Evolutionary conservation across 1,140 invertebrate genomes (phyloP).

Genomic region (Camponotus floridanus): DNA sequence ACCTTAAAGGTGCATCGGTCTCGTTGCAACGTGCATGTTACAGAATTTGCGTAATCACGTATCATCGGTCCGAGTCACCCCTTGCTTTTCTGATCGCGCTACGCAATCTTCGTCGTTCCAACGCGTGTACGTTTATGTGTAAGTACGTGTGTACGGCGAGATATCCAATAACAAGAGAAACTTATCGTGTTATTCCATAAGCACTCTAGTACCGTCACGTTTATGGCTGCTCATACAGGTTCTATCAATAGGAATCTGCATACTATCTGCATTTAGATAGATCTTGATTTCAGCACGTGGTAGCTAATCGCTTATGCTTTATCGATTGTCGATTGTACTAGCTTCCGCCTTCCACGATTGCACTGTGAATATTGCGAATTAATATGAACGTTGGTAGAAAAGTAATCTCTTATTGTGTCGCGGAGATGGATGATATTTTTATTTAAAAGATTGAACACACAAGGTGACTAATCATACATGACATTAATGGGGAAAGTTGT

Average conservation of each 20-base stretch:
- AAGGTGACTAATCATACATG: background rate
- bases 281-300: conserved; percentile 49
- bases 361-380: conserved; percentile 23
- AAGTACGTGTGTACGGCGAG: background rate
- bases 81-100: background rate
- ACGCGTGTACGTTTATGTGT: conserved; percentile 9
- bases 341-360: background rate
- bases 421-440: conserved; percentile 7
- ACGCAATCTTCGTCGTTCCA: conserved; percentile 39
- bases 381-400: background rate
- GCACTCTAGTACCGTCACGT: conserved; percentile 33
- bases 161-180: conserved; percentile 60
- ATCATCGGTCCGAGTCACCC: conserved; percentile 77
- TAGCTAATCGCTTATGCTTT: conserved; percentile 38
- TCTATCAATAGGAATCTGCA: conserved; percentile 55
- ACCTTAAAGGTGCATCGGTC: conserved; percentile 77
- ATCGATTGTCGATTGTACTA: conserved; percentile 14
- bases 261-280: conserved; percentile 22
- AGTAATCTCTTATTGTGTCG: conserved; percentile 3
- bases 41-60: conserved; percentile 83
- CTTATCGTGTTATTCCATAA: conserved; percentile 40
- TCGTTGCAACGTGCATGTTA: conserved; percentile 79
- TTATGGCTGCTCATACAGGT: conserved; percentile 22
- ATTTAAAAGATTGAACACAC: conserved; percentile 13
- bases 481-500: conserved; percentile 29